A percentile compares a stretch with the other conserved stretches of the same genome.
These are phyloP conservation scores for Sinocyclocheilus maitianheensis DNA, from an alignment of 2,113 vertebrate species.

Conservation along the genomic window DNA sequence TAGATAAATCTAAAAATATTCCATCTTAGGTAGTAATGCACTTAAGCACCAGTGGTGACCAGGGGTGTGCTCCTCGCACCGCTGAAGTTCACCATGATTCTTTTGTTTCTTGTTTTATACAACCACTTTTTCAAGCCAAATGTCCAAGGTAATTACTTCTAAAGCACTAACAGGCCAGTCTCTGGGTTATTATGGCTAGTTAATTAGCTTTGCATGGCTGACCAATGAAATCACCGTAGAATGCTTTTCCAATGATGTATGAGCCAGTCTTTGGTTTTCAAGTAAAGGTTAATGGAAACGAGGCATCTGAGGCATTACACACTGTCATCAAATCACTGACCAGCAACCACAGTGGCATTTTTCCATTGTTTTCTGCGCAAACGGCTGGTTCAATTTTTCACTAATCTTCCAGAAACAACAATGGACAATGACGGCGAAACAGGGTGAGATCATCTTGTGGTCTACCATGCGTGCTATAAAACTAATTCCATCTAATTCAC, in stretches of 20 bases:
- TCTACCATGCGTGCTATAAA: neutral
- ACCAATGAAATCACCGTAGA: slow-evolving; percentile 19
- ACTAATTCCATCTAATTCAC: slow-evolving; percentile 24
- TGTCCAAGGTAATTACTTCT: slow-evolving; percentile 35
- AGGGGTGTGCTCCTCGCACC: neutral
- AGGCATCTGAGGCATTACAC: slow-evolving; percentile 29
- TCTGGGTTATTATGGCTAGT: slow-evolving; percentile 26
- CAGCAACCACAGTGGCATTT: slow-evolving; percentile 6
- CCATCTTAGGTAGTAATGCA: neutral
- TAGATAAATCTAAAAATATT: neutral
- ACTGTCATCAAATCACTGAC: slow-evolving; percentile 33
- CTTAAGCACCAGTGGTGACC: neutral
- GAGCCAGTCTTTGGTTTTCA: slow-evolving; percentile 25
- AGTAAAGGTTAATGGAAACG: slow-evolving; percentile 29
- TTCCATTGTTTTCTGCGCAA: slow-evolving; percentile 20
- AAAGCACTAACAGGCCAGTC: slow-evolving; percentile 4
- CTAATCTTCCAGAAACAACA: neutral
- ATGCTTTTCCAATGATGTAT: slow-evolving; percentile 30
- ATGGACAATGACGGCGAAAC: neutral
- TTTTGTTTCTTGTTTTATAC: neutral
- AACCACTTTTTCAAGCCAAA: slow-evolving; percentile 1
- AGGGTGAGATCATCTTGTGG: slow-evolving; percentile 12
- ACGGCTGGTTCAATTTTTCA: slow-evolving; percentile 26
- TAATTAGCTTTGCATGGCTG: slow-evolving; percentile 37
- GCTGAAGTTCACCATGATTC: neutral